Conservation (phyloP, 2,113 vertebrate genomes). For the Macaca mulatta region DNA sequence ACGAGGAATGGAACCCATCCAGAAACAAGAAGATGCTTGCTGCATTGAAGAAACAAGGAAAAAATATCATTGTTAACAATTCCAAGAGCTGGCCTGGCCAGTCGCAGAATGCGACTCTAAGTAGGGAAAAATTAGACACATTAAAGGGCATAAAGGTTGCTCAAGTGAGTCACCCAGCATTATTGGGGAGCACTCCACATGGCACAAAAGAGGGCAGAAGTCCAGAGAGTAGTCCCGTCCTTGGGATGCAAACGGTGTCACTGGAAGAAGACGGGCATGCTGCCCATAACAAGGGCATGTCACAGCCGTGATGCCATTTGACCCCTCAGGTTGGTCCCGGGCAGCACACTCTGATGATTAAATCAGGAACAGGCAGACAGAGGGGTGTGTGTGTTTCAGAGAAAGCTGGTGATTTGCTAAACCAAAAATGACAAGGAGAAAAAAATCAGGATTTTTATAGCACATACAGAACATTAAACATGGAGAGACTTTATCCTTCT, state of each 20-base stretch:
- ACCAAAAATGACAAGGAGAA: not conserved
- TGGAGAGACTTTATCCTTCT: not conserved
- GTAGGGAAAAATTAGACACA: not conserved
- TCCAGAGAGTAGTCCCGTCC: not conserved
- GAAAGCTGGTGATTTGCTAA: not conserved
- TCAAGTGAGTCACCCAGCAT: not conserved
- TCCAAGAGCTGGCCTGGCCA: not conserved
- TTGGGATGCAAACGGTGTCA: not conserved
- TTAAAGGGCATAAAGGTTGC: not conserved
- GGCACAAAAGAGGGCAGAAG: not conserved
- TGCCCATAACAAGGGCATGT: not conserved
- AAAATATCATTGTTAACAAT: not conserved
- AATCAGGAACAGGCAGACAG: not conserved
- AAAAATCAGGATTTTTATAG: not conserved
- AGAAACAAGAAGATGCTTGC: not conserved
- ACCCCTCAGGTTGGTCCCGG: not conserved
- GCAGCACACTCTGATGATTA: not conserved
- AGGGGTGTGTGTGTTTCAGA: not conserved
- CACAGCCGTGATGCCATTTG: not conserved
- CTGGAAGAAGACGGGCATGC: not conserved
- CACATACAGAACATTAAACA: conserved; percentile 3
- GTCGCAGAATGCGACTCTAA: not conserved
- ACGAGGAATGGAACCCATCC: not conserved
- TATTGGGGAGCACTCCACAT: not conserved
- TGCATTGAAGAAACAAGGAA: not conserved